Base-by-base conservation (phyloP, 2,113 vertebrate species). In the Melospiza georgiana region DNA sequence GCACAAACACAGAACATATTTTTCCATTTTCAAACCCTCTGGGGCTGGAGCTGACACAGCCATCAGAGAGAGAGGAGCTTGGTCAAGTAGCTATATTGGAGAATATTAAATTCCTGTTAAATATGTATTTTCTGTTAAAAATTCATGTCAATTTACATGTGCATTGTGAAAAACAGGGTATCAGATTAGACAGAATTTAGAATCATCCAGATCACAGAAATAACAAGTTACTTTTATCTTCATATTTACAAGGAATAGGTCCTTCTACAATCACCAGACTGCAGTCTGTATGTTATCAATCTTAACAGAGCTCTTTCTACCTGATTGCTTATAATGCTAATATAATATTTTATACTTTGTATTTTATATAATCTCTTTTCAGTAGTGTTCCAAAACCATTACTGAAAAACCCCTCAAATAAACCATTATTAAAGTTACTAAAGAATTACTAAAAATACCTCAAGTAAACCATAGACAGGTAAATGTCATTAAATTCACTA, bases 21-120 rank as follows among this genome's bases (percentile, higher is more conserved):
- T 95, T 93, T 84, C 80, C 37, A 5, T 55, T 95, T 94, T 57
- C 30, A 89, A 28, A 9, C 17, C 33, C 25, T 51, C 16, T 71
- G 19, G 4, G 17, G 63, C 68, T 84, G 24, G 14, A 86, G 19
- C 11, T n/a, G 43, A 71, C 24, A 15, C 10, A 83, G 18, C 6
- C 59, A 48, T 74, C n/a, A 39, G 31, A 43, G 11, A 66, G 59
- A 89, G 31, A 54, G 22, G 20, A 81, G 4, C 30, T 61, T 86
- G 24, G 22, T 55, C 2, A 0, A 55, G 27, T 49, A 61, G 61
- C 9, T 72, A 0, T 57, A 35, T 21, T 9, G 11, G 43, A 5
- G 10, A 74, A 46, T 52, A 25, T 39, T 16, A 52, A 92, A 58
- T 15, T 46, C 51, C 11, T 54, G 1, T 48, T 81, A 21, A 74